Base-by-base conservation (phyloP, 2,113 vertebrate species). In the Ramphastos sulfuratus region DNA sequence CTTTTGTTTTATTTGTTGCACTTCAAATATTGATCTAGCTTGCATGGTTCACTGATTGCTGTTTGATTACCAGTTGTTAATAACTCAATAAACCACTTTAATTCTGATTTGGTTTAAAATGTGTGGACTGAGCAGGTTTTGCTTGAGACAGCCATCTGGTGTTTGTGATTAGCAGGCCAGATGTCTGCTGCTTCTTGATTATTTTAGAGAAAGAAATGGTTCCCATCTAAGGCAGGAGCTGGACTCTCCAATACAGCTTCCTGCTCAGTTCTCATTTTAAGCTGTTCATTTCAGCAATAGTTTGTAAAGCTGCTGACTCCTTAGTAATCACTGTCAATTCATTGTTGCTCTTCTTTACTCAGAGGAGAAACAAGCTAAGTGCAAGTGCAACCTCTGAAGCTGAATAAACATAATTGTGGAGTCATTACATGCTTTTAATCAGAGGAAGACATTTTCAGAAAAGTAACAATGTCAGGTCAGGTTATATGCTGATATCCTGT, bases 61-160 rank as follows among this genome's bases (percentile, higher is more conserved):
- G 17, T 15, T 63, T 81, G 89, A 91, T 89, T 86, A 44, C 10
- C 27, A 10, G 17, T 21, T 85, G 52, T 87, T 81, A 71, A 91
- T 89, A 91, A 94, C 91, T 84, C 70, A 33, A 60, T 64, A 89
- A 84, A 89, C 20, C 12, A 9, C 42, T 89, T 91, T 25, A 25
- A 39, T 81, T 74, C 42, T 71, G 54, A 63, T 87, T 89, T 64
- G 15, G 4, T 72, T 91, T 75, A 56, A 75, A n/a, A 48, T 91
- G 3, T 16, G 24, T 37, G 21, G 23, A 82, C 52, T 28, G 58
- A 81, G 61, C 35, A 46, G 46, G 9, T 81, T 84, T 82, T 81
- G 59, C 33, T 66, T 59, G 58, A 82, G 52, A 75, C 24, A 76
- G 39, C 42, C 58, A 67, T 52, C 27, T 74, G 27, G 6, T 66